Evolutionary conservation across 1,140 invertebrate genomes (phyloP), one percentile per base, ranked within the genome.

Genomic region (Archegozetes longisetosus): DNA sequence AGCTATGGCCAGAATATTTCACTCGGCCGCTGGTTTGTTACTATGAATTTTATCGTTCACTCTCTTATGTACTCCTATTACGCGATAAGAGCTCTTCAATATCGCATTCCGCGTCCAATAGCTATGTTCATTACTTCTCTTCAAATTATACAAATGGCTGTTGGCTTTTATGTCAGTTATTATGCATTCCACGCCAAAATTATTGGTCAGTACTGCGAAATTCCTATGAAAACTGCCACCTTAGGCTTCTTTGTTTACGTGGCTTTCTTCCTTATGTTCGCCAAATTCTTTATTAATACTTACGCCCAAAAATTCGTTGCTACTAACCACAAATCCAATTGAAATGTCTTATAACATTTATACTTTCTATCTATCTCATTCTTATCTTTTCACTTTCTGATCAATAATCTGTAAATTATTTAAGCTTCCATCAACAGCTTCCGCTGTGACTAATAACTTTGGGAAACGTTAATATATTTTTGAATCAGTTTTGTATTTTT

Each of bases 1-100:
- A 91, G 87, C 6, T 97, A 94, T 74, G 85, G 87, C 14, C 90
- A 97, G 70, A 92, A 93, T 76, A 94, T 91, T 14, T 85, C 91
- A n/a, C 88, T 88, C 4, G 94, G 90, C 49, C 79, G 91, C 53
- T 98, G 94, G 93, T 98, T 94, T 73, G 88, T 97, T 69, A 87
- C 92, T 17, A 95, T 98, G 86, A 98, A 98, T 75, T 98, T 71
- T 91, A 92, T 76, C 65, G 92, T 98, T 23, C 95, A 98, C 75
- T 88, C 90, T 61, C 77, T 95, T 64, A 98, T 98, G 95, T 98
- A 98, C 75, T 82, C 86, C 2, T 98, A 98, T 74, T 98, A 95
- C 73, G 88, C 88, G 0, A 72, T 95, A 6, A 80, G 85, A 64
- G 88, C 91, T 50, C 83, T 94, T 79, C 82, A 84, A 50, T 86